Conservation (phyloP, 2,888 invertebrate species). For the Scaptomyza polygonia region DNA sequence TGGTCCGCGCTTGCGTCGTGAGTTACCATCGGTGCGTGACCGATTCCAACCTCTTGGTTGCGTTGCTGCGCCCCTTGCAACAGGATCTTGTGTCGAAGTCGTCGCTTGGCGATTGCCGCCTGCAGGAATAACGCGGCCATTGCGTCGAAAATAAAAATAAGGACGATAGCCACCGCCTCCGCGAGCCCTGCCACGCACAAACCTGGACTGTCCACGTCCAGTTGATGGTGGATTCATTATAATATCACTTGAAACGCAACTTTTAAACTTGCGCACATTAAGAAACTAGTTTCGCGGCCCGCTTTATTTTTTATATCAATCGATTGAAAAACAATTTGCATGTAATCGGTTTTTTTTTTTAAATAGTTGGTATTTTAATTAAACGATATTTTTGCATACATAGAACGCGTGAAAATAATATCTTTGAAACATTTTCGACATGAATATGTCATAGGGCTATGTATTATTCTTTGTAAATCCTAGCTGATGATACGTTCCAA, state of each 20-base stretch:
- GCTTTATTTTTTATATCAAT: slow-evolving; percentile 3
- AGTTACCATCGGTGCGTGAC: neutral
- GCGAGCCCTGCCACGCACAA: slow-evolving; percentile 71
- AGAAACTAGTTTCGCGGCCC: slow-evolving; percentile 23
- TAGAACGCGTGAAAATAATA: no score
- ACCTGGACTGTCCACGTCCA: slow-evolving; percentile 60
- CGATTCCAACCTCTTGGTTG: slow-evolving; percentile 60
- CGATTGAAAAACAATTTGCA: neutral
- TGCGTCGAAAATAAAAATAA: slow-evolving; percentile 80
- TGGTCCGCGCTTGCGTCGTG: slow-evolving; percentile 18
- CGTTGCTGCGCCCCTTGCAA: neutral
- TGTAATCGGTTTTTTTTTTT: neutral
- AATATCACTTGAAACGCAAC: neutral
- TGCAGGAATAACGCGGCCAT: slow-evolving; percentile 78
- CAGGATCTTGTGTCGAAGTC: neutral
- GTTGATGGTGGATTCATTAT: slow-evolving; percentile 65
- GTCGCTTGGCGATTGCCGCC: slow-evolving; percentile 39
- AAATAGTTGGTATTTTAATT: slow-evolving; percentile 1
- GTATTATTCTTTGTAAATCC: no score
- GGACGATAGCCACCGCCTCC: slow-evolving; percentile 74
- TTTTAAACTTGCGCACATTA: slow-evolving; percentile 11
- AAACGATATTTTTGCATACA: slow-evolving; percentile 5
- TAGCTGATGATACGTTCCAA: no score
- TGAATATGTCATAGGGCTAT: no score
- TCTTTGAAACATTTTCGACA: no score